These are phyloP conservation scores for Napeogenes inachia DNA, from an alignment of 2,888 invertebrate species.

Conservation along the genomic window DNA sequence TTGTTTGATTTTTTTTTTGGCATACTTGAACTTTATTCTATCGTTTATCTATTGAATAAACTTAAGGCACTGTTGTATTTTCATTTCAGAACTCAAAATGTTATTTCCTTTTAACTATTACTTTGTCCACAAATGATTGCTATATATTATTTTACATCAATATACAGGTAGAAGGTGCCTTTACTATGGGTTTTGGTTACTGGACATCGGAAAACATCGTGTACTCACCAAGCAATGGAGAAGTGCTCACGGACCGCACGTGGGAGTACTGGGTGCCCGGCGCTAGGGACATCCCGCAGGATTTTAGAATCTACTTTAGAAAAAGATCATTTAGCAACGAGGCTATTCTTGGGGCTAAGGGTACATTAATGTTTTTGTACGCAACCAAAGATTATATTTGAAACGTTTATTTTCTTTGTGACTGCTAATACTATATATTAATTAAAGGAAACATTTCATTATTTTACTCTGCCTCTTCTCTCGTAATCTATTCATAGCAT, in stretches of 20 bases:
- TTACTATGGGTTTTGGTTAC: slow-evolving; percentile 85
- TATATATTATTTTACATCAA: neutral
- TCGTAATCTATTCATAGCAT: no score
- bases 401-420: no score
- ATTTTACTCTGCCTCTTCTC: neutral
- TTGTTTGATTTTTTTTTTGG: no score
- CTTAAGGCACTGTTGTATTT: no score
- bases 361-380: neutral
- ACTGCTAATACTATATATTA: no score
- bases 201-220: slow-evolving; percentile 84
- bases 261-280: slow-evolving; percentile 88
- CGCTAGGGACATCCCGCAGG: slow-evolving; percentile 84
- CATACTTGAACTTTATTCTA: no score
- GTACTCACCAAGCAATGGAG: slow-evolving; percentile 80
- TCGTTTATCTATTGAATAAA: no score
- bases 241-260: slow-evolving; percentile 83
- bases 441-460: slow-evolving; percentile 13
- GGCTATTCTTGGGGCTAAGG: slow-evolving; percentile 27
- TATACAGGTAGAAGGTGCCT: slow-evolving; percentile 82
- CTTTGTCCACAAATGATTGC: no score
- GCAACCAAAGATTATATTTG: no score
- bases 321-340: slow-evolving; percentile 55
- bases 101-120: no score
- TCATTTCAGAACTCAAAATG: no score
- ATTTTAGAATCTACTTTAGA: slow-evolving; percentile 82